phyloP scores from a whole-genome alignment of 2,888 invertebrate genomes.

The Drosophila heteroneura region DNA sequence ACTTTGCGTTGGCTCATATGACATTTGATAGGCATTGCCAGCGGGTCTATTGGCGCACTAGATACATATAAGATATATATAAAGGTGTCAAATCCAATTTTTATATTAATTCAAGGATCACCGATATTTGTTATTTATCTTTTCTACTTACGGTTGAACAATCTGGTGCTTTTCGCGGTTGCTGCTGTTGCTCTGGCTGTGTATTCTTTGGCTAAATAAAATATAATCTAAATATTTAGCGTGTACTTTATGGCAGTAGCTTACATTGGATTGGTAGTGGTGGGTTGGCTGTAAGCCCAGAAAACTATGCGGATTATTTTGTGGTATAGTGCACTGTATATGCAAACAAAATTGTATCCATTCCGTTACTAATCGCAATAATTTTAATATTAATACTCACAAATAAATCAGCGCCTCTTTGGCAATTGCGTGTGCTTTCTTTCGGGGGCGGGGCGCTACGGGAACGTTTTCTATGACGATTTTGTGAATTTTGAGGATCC shows the following conservation, averaged over 20 bases:
- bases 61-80: too few relatives aligned
- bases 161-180: not conserved
- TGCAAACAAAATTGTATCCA: not conserved
- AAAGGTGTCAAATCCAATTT: not conserved
- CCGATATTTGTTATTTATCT: not conserved
- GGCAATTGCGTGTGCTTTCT: slow-evolving; percentile 4
- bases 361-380: not conserved
- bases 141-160: slow-evolving; percentile 9
- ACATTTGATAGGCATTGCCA: not conserved
- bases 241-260: not conserved
- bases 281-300: slow-evolving; percentile 8
- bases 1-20: not conserved
- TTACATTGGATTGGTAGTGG: not conserved
- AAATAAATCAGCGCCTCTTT: slow-evolving; percentile 21
- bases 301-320: not conserved
- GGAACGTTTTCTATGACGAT: slow-evolving; percentile 20
- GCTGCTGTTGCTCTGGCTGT: not conserved
- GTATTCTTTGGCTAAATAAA: not conserved
- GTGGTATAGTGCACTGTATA: not conserved
- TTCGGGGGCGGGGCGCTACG: slow-evolving; percentile 27
- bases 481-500: not conserved
- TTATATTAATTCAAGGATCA: not conserved
- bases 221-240: not conserved
- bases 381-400: slow-evolving; percentile 15
- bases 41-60: slow-evolving; percentile 1